phyloP scores from a whole-genome alignment of 2,888 invertebrate genomes.

The Siphonodentalium dalli region DNA sequence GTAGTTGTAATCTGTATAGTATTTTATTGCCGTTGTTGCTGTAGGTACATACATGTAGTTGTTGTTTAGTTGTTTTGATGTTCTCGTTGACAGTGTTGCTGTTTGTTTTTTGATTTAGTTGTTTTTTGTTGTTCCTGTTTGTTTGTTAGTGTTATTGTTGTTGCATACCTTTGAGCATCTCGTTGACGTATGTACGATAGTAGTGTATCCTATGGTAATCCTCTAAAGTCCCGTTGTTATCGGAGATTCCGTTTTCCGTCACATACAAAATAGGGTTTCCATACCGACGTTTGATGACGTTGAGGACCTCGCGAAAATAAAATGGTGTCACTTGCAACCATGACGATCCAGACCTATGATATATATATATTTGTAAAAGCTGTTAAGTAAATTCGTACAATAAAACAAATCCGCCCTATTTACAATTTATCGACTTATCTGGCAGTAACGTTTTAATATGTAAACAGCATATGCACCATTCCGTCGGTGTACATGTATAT shows the following conservation, averaged over 20 bases:
- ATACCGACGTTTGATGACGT: slow-evolving; percentile 49
- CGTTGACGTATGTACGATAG: slow-evolving; percentile 53
- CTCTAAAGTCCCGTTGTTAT: slow-evolving; percentile 44
- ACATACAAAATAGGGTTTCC: slow-evolving; percentile 46
- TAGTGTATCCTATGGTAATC: slow-evolving; percentile 51
- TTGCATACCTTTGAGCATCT: slow-evolving; percentile 57
- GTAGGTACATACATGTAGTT: too few species aligned
- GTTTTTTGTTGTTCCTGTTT: background rate
- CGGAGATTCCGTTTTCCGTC: slow-evolving; percentile 60
- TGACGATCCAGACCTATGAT: slow-evolving; percentile 39
- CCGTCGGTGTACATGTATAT: too few species aligned
- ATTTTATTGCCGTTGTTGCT: too few species aligned
- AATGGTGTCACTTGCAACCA: slow-evolving; percentile 53
- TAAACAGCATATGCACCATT: too few species aligned
- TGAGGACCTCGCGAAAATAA: slow-evolving; percentile 49
- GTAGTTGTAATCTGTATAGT: too few species aligned
- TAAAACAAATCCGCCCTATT: too few species aligned
- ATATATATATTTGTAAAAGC: background rate
- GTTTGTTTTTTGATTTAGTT: background rate
- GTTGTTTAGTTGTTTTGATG: slow-evolving; percentile 2
- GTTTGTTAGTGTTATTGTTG: background rate
- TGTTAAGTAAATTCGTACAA: too few species aligned
- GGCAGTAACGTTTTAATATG: too few species aligned
- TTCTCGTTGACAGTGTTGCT: background rate
- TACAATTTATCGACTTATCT: too few species aligned